Percentiles rank a stretch among this genome's conserved stretches.
phyloP scores from a whole-genome alignment of 2,888 invertebrate genomes.

The Ptychoptera contaminata region DNA sequence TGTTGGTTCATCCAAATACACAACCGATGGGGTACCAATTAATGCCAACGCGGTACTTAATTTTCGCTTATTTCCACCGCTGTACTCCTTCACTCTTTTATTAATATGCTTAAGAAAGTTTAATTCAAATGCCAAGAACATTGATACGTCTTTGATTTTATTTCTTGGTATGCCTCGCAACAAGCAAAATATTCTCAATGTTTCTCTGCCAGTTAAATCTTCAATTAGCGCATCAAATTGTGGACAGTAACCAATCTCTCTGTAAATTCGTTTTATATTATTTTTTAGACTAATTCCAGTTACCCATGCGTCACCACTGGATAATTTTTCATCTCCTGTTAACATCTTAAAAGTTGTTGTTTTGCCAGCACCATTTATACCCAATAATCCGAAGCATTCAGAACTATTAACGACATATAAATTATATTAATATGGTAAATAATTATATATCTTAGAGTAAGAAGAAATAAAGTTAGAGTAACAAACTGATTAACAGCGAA shows the following conservation, averaged over 20 bases:
- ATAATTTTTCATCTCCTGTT: constrained; percentile 63
- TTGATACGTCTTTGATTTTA: constrained; percentile 23
- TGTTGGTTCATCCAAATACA: constrained; percentile 54
- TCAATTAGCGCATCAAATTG: constrained; percentile 58
- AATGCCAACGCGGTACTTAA: constrained; percentile 55
- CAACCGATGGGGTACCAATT: constrained; percentile 48
- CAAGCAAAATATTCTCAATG: constrained; percentile 44
- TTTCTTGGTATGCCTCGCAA: constrained; percentile 41
- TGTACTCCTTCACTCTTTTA: constrained; percentile 42
- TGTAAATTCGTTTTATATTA: constrained; percentile 40
- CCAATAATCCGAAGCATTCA: constrained; percentile 70
- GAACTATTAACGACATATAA: constrained; percentile 31
- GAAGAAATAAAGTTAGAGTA: constrained; percentile 1
- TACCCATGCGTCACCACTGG: constrained; percentile 54
- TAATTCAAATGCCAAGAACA: constrained; percentile 35
- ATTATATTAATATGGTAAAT: constrained; percentile 1
- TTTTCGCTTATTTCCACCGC: constrained; percentile 61
- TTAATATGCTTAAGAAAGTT: constrained; percentile 46
- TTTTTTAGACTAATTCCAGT: constrained; percentile 36
- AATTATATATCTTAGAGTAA: too few species aligned
- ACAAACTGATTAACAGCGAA: constrained; percentile 31
- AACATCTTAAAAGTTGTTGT: constrained; percentile 82
- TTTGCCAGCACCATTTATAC: constrained; percentile 78
- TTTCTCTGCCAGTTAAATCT: constrained; percentile 57
- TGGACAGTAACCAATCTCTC: constrained; percentile 54